Evolutionary conservation across 2,797 vertebrate genomes (phyloP).

Genomic region (Australoheros facetus): DNA sequence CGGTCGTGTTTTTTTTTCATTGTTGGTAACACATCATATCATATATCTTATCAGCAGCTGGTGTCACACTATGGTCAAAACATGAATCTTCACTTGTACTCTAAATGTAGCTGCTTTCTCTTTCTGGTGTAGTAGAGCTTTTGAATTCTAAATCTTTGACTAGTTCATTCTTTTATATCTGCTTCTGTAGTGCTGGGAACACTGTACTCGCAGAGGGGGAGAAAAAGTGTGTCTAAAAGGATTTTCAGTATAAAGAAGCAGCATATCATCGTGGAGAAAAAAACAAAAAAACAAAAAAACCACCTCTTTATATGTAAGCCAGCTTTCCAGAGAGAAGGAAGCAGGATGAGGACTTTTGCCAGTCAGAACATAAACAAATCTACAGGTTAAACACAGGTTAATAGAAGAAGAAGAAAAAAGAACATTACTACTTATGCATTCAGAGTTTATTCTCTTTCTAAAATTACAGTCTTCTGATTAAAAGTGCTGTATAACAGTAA

Average conservation of each 20-base stretch:
- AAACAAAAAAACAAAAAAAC: background rate
- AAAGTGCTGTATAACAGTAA: background rate
- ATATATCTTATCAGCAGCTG: background rate
- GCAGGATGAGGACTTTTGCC: background rate
- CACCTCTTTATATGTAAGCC: background rate
- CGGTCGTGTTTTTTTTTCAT: background rate
- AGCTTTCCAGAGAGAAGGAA: background rate
- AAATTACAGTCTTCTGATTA: no score
- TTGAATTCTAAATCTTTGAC: background rate
- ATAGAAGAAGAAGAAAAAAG: background rate
- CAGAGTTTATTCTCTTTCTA: no score
- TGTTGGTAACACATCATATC: background rate
- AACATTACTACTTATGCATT: background rate
- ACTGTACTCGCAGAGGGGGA: background rate
- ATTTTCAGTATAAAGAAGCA: background rate
- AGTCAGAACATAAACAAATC: background rate
- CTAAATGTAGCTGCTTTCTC: background rate
- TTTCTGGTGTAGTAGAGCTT: background rate
- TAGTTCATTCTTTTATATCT: background rate
- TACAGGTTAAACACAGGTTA: background rate
- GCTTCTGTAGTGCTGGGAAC: background rate
- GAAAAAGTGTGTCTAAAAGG: background rate
- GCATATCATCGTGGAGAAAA: background rate
- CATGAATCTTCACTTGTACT: background rate
- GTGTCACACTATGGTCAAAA: background rate